Conservation (phyloP, 2,797 vertebrate species). For the Rhyacichthys aspro region DNA sequence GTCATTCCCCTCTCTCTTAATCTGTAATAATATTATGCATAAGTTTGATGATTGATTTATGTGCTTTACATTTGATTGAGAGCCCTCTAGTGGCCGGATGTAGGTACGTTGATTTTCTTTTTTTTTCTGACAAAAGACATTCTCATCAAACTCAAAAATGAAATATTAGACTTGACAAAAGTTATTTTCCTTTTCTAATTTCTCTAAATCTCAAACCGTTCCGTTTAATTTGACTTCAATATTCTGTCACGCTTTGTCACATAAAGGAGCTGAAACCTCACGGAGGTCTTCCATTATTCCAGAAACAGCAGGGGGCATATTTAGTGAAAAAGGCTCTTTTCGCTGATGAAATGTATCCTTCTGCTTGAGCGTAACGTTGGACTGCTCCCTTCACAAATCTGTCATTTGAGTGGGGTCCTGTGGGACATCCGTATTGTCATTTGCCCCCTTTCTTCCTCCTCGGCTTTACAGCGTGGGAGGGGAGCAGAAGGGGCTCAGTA, state of each 20-base stretch:
- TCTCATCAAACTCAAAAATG: too few species aligned
- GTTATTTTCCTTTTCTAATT: neutral
- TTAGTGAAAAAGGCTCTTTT: conserved; percentile 39
- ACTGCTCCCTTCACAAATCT: conserved; percentile 51
- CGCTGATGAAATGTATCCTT: conserved; percentile 49
- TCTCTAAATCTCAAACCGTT: conserved; percentile 7
- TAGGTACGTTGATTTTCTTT: too few species aligned
- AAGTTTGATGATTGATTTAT: too few species aligned
- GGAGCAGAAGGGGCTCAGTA: conserved; percentile 37
- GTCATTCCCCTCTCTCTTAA: too few species aligned
- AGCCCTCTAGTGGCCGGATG: too few species aligned
- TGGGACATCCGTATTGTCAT: conserved; percentile 55
- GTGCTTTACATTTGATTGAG: too few species aligned
- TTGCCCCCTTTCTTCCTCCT: conserved; percentile 14
- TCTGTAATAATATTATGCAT: too few species aligned
- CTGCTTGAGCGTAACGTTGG: conserved; percentile 34
- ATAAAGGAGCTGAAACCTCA: conserved; percentile 11
- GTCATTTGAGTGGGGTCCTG: conserved; percentile 56
- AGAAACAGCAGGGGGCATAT: conserved; percentile 45
- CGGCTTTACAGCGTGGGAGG: conserved; percentile 47
- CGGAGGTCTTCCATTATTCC: conserved; percentile 43
- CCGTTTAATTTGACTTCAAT: conserved; percentile 34
- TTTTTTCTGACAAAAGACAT: too few species aligned
- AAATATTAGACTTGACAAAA: conserved; percentile 1
- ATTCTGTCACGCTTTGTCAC: conserved; percentile 26